Percentiles rank a stretch among this genome's conserved stretches.
These are phyloP conservation scores for Nephrotoma flavescens DNA, from an alignment of 2,888 invertebrate species.

Conservation along the genomic window DNA sequence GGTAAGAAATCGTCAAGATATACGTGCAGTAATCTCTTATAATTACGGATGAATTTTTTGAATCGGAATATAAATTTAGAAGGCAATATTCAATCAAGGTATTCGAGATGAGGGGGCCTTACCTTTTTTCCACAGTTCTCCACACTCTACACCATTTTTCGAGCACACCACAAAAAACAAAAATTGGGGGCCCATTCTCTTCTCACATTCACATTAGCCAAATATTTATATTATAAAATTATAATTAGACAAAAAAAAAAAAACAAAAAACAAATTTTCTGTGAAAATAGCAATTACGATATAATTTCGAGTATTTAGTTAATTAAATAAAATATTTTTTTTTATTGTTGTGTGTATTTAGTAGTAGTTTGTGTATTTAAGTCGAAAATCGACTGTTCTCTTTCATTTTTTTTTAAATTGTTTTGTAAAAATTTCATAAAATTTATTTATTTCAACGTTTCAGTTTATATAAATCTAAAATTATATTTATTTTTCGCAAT, in stretches of 20 bases:
- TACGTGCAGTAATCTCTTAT: too few species aligned
- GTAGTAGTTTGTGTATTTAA: background rate
- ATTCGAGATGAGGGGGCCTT: background rate
- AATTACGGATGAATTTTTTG: too few species aligned
- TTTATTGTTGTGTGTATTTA: background rate
- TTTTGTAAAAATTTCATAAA: background rate
- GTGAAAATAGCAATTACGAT: background rate
- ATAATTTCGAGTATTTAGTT: background rate
- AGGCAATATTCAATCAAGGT: too few species aligned
- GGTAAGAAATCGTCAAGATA: too few species aligned
- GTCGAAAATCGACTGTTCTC: background rate
- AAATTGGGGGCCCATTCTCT: background rate
- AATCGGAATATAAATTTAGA: too few species aligned
- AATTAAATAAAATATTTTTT: background rate
- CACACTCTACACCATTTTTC: background rate
- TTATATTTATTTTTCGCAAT: background rate
- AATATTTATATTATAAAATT: background rate
- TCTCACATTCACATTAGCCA: background rate
- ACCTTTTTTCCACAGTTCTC: background rate
- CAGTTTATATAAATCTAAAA: background rate
- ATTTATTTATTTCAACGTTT: background rate
- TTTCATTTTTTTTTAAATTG: background rate
- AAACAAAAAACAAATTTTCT: background rate
- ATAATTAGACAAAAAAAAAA: background rate
- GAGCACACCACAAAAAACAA: background rate